Evolutionary conservation across 2,113 vertebrate genomes (phyloP).

Genomic region (Sigmodon hispidus): DNA sequence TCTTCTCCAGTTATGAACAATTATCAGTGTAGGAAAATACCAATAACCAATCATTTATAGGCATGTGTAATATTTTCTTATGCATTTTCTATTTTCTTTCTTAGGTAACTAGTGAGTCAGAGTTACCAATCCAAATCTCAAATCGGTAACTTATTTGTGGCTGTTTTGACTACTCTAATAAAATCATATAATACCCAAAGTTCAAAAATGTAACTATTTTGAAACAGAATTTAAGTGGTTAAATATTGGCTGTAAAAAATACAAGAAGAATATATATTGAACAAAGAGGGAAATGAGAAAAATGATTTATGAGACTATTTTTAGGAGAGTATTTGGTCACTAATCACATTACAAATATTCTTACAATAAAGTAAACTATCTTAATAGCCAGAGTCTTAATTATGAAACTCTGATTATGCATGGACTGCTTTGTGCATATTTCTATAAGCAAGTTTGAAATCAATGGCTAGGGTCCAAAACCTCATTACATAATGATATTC

Average conservation of each 20-base stretch:
- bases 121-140: constrained; percentile 17
- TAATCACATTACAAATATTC: not conserved
- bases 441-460: constrained; percentile 24
- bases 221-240: constrained; percentile 44
- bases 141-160: not conserved
- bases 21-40: not conserved
- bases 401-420: not conserved
- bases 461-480: not conserved
- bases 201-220: not conserved
- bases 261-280: not conserved
- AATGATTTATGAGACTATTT: constrained; percentile 26
- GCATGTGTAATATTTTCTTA: not conserved
- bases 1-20: not conserved
- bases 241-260: constrained; percentile 2
- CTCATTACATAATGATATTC: not conserved
- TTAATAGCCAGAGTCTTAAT: constrained; percentile 10
- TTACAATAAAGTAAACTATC: not conserved
- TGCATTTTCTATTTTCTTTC: not conserved
- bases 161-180: not conserved
- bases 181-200: not conserved
- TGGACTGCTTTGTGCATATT: not conserved
- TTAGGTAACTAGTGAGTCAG: not conserved
- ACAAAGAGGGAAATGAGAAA: not conserved
- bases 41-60: not conserved
- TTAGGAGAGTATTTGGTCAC: not conserved